Base-by-base conservation (phyloP, 2,888 invertebrate species). In the Pycnomerus fuliginosus region DNA sequence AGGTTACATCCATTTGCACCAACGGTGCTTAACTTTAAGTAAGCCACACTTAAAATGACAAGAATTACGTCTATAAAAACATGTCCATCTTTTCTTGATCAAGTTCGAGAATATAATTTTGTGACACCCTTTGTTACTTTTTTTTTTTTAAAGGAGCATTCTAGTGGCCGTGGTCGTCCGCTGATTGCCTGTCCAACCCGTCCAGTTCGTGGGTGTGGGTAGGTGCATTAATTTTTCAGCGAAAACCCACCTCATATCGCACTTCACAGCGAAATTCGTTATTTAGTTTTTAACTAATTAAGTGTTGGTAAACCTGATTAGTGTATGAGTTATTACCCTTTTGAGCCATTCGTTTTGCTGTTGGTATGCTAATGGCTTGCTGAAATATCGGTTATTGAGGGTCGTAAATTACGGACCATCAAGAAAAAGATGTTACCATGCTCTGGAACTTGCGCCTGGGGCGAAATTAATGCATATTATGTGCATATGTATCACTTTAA, bases 211-310 rank as follows among this genome's bases (percentile, higher is more conserved):
- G n/a, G 20, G 20, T 20, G 20, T 20, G 20, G 20, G 20, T 8
- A 8, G 4, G 20, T 8, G 20, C 10, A 10, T 10, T 27, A 27
- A 27, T 17, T 13, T 11, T 17, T 8, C 8, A 16, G 12, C 17
- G 17, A 23, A 35, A 35, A 13, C n/a, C n/a, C n/a, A 15, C n/a
- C 35, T 15, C 17, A 4, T 5, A 16, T n/a, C 32, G 5, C 14
- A 17, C 17, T 55, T 52, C 54, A 59, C 45, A 50, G 54, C 53
- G 30, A 43, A 61, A 60, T 56, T 53, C 60, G 59, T 60, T 58
- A 61, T 58, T 64, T 58, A 60, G 60, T 60, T 57, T 60, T 56
- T 56, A 62, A 62, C 59, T 64, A 65, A 66, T 66, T 64, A 63
- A 55, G 58, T 56, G 59, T 54, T 61, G 52, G 49, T 57, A 51